Percentiles rank a stretch among this genome's conserved stretches.
Evolutionary conservation across 2,888 invertebrate species (phyloP).

Genomic region (Apamea epomidion): DNA sequence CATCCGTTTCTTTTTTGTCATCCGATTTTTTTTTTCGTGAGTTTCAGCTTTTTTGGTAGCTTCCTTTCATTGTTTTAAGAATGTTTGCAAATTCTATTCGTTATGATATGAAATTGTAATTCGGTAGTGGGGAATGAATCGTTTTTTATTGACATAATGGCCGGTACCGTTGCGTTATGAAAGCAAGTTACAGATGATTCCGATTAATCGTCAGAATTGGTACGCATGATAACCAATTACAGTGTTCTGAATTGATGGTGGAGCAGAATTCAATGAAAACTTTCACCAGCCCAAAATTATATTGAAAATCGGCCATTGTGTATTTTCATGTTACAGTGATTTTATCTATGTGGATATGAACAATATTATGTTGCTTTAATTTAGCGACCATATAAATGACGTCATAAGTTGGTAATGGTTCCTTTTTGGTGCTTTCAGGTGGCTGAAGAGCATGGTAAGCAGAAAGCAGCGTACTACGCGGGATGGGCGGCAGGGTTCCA

Average conservation of each 20-base stretch:
- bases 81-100: slow-evolving; percentile 14
- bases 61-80: slow-evolving; percentile 30
- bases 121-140: slow-evolving; percentile 39
- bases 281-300: not conserved
- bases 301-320: slow-evolving; percentile 44
- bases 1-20: slow-evolving; percentile 37
- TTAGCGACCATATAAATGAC: not conserved
- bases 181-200: not conserved
- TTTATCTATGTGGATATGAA: slow-evolving; percentile 23
- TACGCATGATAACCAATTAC: not conserved
- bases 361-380: slow-evolving; percentile 35
- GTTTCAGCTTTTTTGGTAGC: slow-evolving; percentile 29
- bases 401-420: slow-evolving; percentile 7
- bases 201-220: not conserved
- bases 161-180: slow-evolving; percentile 14
- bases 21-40: slow-evolving; percentile 13
- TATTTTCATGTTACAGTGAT: slow-evolving; percentile 36
- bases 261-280: not conserved
- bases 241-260: slow-evolving; percentile 1
- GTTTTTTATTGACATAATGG: slow-evolving; percentile 36
- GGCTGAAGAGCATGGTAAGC: slow-evolving; percentile 96
- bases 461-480: slow-evolving; percentile 94
- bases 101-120: slow-evolving; percentile 19
- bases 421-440: slow-evolving; percentile 82
- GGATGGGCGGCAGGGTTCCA: slow-evolving; percentile 93